Percentiles rank a stretch among this genome's conserved stretches.
These are phyloP conservation scores for Dendrolimus kikuchii DNA, from an alignment of 1,140 invertebrate species.

Conservation along the genomic window DNA sequence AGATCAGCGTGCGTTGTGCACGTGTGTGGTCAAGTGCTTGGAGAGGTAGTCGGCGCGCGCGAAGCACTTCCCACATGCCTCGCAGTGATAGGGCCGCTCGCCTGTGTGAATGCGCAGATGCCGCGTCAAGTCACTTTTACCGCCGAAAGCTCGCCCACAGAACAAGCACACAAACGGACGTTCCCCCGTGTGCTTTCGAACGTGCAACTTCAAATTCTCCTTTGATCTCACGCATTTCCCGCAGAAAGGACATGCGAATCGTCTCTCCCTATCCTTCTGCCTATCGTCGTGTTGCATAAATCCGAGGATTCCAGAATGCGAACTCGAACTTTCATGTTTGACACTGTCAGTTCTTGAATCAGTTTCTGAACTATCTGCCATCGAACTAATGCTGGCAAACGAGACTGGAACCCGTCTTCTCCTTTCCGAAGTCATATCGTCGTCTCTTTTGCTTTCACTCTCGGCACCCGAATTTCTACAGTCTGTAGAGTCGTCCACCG, in stretches of 20 bases:
- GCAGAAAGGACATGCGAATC: constrained; percentile 90
- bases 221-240: constrained; percentile 91
- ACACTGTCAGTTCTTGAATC: constrained; percentile 53
- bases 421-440: constrained; percentile 33
- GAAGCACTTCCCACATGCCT: constrained; percentile 93
- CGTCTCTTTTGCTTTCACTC: constrained; percentile 48
- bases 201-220: constrained; percentile 90
- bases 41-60: constrained; percentile 91
- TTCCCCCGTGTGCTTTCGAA: constrained; percentile 91
- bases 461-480: constrained; percentile 52
- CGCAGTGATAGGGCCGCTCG: constrained; percentile 90
- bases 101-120: constrained; percentile 91
- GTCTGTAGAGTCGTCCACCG: constrained; percentile 58
- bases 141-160: constrained; percentile 88
- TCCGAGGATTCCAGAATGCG: constrained; percentile 77
- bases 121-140: constrained; percentile 88
- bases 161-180: constrained; percentile 90
- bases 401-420: constrained; percentile 57
- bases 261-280: constrained; percentile 77
- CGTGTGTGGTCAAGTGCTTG: constrained; percentile 91
- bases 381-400: constrained; percentile 65
- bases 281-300: constrained; percentile 78
- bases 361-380: constrained; percentile 64
- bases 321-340: constrained; percentile 53
- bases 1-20: constrained; percentile 77